Evolutionary conservation across 2,113 vertebrate genomes (phyloP).

Genomic region (Ia io): DNA sequence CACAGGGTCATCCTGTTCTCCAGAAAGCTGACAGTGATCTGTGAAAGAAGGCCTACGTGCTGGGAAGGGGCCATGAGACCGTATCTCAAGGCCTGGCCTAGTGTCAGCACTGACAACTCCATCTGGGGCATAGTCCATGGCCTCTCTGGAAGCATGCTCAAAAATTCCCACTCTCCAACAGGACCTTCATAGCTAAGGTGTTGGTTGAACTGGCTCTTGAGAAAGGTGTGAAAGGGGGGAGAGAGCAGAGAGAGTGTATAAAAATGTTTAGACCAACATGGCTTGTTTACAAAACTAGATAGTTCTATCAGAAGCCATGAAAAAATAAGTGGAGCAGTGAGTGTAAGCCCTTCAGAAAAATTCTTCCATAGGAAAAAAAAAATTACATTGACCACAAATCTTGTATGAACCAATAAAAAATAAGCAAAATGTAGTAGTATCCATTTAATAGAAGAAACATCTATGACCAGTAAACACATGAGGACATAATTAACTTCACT

Average conservation of each 20-base stretch:
- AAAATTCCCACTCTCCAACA: too few species aligned
- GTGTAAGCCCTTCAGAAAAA: neutral
- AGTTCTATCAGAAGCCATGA: neutral
- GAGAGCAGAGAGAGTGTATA: neutral
- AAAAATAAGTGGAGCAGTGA: neutral
- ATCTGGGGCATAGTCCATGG: too few species aligned
- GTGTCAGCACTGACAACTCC: too few species aligned
- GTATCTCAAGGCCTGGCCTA: too few species aligned
- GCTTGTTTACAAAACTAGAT: neutral
- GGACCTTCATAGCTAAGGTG: neutral
- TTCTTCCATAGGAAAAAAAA: neutral
- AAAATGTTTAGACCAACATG: neutral
- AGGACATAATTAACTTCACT: neutral
- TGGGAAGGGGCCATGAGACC: too few species aligned
- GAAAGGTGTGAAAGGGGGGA: neutral
- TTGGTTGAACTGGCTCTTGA: neutral
- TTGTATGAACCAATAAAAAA: neutral
- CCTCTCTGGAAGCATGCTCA: too few species aligned
- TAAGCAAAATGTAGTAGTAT: neutral
- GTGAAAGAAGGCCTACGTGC: too few species aligned
- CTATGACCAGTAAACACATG: neutral
- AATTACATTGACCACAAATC: neutral
- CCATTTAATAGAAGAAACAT: neutral
- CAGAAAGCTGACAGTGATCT: too few species aligned
- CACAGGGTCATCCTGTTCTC: too few species aligned